phyloP scores from a whole-genome alignment of 2,888 invertebrate genomes.

The Pristionchus entomophagus region DNA sequence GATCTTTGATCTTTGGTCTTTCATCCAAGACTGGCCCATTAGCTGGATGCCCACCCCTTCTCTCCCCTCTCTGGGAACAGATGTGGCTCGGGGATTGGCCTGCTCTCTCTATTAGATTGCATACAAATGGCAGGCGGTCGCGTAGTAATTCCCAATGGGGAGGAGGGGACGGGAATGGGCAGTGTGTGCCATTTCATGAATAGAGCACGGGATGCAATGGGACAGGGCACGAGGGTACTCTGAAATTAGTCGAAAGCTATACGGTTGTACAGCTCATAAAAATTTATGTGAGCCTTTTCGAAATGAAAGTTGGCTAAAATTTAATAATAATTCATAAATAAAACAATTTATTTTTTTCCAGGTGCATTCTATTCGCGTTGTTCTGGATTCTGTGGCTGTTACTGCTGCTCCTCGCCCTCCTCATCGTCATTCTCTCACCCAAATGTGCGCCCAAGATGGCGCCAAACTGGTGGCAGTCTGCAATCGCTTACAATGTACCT shows the following conservation, averaged over 20 bases:
- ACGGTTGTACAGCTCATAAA: not conserved
- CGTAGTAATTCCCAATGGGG: not conserved
- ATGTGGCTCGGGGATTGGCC: conserved; percentile 28
- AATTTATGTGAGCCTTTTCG: not conserved
- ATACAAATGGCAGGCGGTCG: conserved; percentile 20
- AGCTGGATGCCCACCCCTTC: not conserved
- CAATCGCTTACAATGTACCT: conserved; percentile 69
- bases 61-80: conserved; percentile 16
- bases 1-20: not conserved
- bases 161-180: not conserved
- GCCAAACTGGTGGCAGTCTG: conserved; percentile 72
- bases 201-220: not conserved
- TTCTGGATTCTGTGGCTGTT: conserved; percentile 69
- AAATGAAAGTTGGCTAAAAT: not conserved
- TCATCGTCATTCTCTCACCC: conserved; percentile 64
- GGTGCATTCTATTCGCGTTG: conserved; percentile 62
- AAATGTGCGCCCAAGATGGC: conserved; percentile 61
- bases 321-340: not conserved
- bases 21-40: too few species aligned
- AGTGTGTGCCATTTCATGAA: not conserved
- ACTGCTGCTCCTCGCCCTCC: conserved; percentile 63
- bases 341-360: conserved; percentile 51
- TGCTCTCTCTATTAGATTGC: conserved; percentile 30
- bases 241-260: not conserved
- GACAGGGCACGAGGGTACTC: not conserved